Conservation (phyloP, 2,888 invertebrate species). For the Ochropleura plecta region DNA sequence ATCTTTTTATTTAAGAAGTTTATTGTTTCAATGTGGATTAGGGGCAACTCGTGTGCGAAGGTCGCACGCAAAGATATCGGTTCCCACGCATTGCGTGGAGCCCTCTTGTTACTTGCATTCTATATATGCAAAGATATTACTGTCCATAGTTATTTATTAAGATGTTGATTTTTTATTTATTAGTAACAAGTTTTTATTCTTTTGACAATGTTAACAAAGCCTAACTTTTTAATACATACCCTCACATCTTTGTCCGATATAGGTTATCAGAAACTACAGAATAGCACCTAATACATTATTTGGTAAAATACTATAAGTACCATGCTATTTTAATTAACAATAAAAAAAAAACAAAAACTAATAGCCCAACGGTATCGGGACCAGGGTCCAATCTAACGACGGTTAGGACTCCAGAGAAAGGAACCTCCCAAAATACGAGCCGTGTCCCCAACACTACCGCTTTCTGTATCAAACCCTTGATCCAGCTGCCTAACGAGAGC, state of each 20-base stretch:
- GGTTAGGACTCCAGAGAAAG: too few species aligned
- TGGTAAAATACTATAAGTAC: background rate
- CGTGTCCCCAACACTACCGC: too few species aligned
- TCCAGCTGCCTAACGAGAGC: too few species aligned
- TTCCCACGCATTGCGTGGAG: background rate
- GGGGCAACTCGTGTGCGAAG: background rate
- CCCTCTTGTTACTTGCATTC: background rate
- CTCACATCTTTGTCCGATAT: background rate
- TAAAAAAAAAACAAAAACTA: too few species aligned
- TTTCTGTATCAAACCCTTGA: too few species aligned
- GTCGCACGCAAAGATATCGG: slow-evolving; percentile 7
- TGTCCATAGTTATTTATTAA: slow-evolving; percentile 6
- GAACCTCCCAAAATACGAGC: too few species aligned
- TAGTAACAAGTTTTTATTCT: slow-evolving; percentile 8
- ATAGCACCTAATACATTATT: background rate
- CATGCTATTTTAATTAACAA: too few species aligned
- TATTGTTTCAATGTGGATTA: slow-evolving; percentile 22
- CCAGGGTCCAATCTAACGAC: too few species aligned
- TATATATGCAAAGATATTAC: background rate
- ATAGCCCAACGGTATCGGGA: too few species aligned
- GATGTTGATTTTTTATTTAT: slow-evolving; percentile 13
- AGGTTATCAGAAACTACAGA: background rate
- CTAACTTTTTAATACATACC: background rate
- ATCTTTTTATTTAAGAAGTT: slow-evolving; percentile 38
- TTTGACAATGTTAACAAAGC: slow-evolving; percentile 3